Conservation (phyloP, 1,140 invertebrate species). For the Caenorhabditis brenneri region DNA sequence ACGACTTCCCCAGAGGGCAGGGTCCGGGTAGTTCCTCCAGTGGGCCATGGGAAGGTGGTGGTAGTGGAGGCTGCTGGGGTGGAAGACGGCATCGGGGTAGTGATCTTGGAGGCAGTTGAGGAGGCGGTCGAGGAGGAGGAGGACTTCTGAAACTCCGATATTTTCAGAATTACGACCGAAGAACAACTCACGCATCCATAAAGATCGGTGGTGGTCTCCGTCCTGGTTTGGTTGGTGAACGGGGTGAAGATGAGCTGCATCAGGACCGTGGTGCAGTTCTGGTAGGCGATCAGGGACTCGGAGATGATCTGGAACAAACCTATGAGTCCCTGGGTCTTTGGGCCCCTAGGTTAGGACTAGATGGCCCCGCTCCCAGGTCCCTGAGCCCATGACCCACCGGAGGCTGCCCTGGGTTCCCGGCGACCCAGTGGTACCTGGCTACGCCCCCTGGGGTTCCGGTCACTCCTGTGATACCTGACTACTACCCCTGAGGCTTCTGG, state of each 20-base stretch:
- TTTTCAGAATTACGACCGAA: neutral
- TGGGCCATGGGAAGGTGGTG: neutral
- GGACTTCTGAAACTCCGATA: neutral
- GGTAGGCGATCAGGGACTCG: neutral
- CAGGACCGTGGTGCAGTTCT: neutral
- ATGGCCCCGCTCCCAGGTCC: too few species aligned
- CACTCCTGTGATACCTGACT: too few species aligned
- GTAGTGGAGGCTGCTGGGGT: neutral
- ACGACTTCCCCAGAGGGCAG: neutral
- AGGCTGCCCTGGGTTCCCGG: too few species aligned
- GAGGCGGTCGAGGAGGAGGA: neutral
- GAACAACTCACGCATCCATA: neutral
- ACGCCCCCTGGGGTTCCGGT: too few species aligned
- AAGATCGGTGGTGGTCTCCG: neutral
- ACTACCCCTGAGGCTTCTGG: too few species aligned
- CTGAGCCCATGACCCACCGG: too few species aligned
- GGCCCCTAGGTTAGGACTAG: too few species aligned
- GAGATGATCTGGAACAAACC: neutral
- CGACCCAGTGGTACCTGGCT: too few species aligned
- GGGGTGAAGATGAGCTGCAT: neutral
- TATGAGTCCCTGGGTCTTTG: neutral
- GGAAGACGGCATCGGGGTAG: neutral
- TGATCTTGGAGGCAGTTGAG: too few species aligned
- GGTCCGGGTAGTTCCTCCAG: neutral
- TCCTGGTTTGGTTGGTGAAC: neutral